phyloP scores from a whole-genome alignment of 1,140 invertebrate species.

The Battus philenor region DNA sequence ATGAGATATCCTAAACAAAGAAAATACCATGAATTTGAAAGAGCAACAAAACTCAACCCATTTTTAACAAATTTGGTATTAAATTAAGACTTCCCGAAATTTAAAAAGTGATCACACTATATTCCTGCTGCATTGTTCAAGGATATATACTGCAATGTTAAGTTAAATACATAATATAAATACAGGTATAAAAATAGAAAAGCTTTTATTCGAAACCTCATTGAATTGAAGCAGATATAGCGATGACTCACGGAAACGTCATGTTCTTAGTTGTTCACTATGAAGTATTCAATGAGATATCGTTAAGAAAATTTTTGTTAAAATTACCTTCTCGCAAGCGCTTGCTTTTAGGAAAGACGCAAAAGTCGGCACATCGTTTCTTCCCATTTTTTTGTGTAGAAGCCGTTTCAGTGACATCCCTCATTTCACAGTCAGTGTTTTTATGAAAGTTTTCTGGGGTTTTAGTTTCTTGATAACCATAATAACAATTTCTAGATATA shows the following conservation, averaged over 20 bases:
- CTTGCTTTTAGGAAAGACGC: slow-evolving; percentile 44
- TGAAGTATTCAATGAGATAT: slow-evolving; percentile 47
- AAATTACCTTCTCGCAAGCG: slow-evolving; percentile 63
- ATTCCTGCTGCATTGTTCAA: slow-evolving; percentile 37
- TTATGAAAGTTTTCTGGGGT: slow-evolving; percentile 25
- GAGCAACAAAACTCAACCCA: slow-evolving; percentile 40
- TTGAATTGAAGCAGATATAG: slow-evolving; percentile 30
- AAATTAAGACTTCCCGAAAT: slow-evolving; percentile 15
- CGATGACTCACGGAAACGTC: not conserved
- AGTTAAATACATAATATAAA: not conserved
- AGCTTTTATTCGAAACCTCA: slow-evolving; percentile 35
- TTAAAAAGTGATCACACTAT: slow-evolving; percentile 17
- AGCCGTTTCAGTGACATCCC: slow-evolving; percentile 27
- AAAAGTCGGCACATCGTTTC: slow-evolving; percentile 57
- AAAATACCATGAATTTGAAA: slow-evolving; percentile 25
- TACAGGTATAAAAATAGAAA: slow-evolving; percentile 5
- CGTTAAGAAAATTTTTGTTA: slow-evolving; percentile 25
- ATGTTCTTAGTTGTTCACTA: slow-evolving; percentile 18
- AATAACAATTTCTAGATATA: slow-evolving; percentile 66
- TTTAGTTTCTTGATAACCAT: slow-evolving; percentile 56
- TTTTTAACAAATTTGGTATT: not conserved
- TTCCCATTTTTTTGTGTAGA: slow-evolving; percentile 31
- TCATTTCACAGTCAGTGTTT: slow-evolving; percentile 57
- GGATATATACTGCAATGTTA: not conserved
- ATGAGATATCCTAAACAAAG: slow-evolving; percentile 13